Evolutionary conservation across 2,888 invertebrate species (phyloP), one percentile per base, ranked within the genome.

Genomic region (Synanthedon myopaeformis): DNA sequence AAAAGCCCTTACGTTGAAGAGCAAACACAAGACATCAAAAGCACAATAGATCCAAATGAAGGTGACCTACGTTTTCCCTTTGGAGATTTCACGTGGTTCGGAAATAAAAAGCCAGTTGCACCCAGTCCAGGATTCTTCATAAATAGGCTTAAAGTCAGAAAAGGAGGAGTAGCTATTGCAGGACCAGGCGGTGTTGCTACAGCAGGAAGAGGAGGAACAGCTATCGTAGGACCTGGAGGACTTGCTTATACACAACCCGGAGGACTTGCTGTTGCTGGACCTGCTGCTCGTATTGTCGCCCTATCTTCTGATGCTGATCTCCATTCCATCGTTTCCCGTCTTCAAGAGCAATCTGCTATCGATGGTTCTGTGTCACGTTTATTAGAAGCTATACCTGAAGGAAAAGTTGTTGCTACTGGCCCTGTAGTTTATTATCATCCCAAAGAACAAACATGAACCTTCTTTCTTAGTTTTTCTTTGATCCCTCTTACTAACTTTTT

Each of bases 111-210:
- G 53, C 79, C 80, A 13, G 64, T 72, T 3, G 74, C 71, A 4
- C 81, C 88, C 0, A 89, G 89, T 57, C 90, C 89, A 57, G 92
- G 92, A 2, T 91, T 93, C 59, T 91, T 92, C 58, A 92, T 93
- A 55, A 91, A 92, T 60, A 89, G 89, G 61, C 69, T 94, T 23
- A 92, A 91, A 72, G 93, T 94, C 17, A 87, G 91, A 57, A 90
- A 90, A 70, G 94, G 94, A 3, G 94, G 94, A 13, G 93, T 94
- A 5, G 93, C 94, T 0, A 94, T 94, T 53, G 94, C 94, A 2
- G 94, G 94, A 0, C 94, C 94, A 0, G 93, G 93, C n/a, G 94
- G 94, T 42, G 92, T 93, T 11, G 94, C 94, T 0, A 94, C 93
- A 0, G 94, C 93, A 1, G 94, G 93, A 12, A 91, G 90, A 66